Base-by-base conservation (phyloP, 2,888 invertebrate genomes). In the Hyposoter dolosus region DNA sequence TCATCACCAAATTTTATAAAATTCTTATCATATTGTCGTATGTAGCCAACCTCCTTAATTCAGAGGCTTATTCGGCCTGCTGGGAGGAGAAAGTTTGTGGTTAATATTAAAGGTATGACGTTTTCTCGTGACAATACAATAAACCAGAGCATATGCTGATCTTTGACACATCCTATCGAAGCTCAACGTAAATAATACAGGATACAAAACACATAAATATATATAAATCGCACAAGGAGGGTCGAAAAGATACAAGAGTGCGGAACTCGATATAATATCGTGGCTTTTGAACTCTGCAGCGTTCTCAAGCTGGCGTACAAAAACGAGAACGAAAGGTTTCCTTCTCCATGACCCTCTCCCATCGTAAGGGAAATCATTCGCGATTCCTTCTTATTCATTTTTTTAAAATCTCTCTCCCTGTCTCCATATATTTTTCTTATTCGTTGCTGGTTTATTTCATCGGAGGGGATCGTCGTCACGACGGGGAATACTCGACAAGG, bases 381-480 rank as follows among this genome's bases (percentile, higher is more conserved):
- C 65, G 40, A 81, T 81, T 81, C 50, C 43, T 50, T 65, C 47
- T 69, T 17, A 7, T 15, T 32, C 45, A 6, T 45, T 15, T 19
- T 43, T 40, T 40, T 40, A 19, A 50, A 7, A 28, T 68, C 28
- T 69, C 45, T 65, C n/a, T 65, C 47, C 17, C n/a, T 10, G 9
- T 50, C 47, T 60, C 28, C 17, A 35, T 17, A 15, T 35, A 50
- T 72, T 72, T 50, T 60, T 43, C 5, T 43, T 43, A 19, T 50
- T 32, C 17, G 28, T 47, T 19, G 10, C 66, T 45, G 43, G 43
- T 45, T 17, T 69, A 63, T 35, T 68, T 71, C 63, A 60, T 60
- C 63, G 56, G 79, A 75, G 79, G 85, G 78, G 56, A 56, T 47
- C 47, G 83, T 82, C 82, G 80, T 80, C 83, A 86, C 85, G 80